These are phyloP conservation scores for Mamestra configurata DNA, from an alignment of 1,140 invertebrate genomes.

Conservation along the genomic window DNA sequence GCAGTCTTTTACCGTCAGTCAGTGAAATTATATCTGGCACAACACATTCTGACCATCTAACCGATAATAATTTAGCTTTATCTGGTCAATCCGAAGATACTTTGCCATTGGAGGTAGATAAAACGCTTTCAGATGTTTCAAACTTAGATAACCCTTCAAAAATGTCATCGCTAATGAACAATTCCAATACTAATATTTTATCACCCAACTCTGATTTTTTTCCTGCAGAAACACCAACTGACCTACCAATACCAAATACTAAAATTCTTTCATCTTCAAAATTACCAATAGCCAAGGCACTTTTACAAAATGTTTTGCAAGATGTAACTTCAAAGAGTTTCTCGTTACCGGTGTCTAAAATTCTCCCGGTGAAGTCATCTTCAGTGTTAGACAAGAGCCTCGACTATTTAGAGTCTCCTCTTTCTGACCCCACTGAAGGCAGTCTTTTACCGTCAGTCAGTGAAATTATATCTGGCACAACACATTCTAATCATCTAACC, in stretches of 20 bases:
- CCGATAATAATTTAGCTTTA: neutral
- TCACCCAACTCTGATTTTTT: too few species aligned
- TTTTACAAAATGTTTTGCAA: conserved; percentile 4
- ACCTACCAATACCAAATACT: neutral
- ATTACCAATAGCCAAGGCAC: neutral
- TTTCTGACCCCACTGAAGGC: too few species aligned
- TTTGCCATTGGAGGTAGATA: neutral
- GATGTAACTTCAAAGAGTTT: neutral
- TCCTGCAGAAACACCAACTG: neutral
- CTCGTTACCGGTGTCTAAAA: neutral
- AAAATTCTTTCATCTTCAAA: neutral
- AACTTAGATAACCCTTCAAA: neutral
- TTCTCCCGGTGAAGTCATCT: neutral
- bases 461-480: neutral
- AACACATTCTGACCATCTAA: neutral
- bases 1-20: too few species aligned
- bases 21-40: too few species aligned
- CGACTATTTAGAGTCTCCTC: too few species aligned
- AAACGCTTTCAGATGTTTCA: neutral
- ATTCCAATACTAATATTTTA: too few species aligned
- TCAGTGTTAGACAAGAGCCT: too few species aligned
- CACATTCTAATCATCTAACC: neutral
- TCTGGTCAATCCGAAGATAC: neutral
- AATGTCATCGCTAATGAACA: too few species aligned
- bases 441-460: too few species aligned